A percentile compares a stretch with the other conserved stretches of the same genome.
Evolutionary conservation across 2,113 vertebrate species (phyloP).

Genomic region (Pelecanoides urinatrix): DNA sequence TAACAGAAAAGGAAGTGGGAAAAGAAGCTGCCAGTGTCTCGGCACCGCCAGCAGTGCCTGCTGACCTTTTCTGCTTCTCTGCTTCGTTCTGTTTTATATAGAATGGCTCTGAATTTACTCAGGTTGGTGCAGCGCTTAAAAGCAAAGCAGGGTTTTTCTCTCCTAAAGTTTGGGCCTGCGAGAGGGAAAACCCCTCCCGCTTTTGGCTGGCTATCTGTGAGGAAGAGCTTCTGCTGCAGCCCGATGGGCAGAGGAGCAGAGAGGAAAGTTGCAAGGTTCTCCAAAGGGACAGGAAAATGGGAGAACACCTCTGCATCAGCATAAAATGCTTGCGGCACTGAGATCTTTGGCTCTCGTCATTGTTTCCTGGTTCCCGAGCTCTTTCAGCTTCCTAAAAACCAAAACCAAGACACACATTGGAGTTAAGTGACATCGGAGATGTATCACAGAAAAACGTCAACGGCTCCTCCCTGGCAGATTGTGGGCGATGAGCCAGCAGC

Average conservation of each 20-base stretch:
- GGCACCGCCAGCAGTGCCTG: background rate
- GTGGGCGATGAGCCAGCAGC: accelerated
- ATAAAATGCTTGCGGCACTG: background rate
- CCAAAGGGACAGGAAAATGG: background rate
- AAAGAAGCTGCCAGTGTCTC: background rate
- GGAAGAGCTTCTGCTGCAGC: background rate
- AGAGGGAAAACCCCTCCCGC: background rate
- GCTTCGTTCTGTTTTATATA: background rate
- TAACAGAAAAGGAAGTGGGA: constrained; percentile 14
- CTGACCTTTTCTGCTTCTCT: background rate
- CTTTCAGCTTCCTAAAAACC: background rate
- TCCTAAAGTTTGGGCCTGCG: background rate
- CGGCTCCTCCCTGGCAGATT: accelerated
- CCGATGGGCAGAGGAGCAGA: background rate
- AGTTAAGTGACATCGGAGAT: background rate
- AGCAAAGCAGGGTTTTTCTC: background rate
- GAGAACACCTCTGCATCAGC: background rate
- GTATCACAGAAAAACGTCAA: background rate
- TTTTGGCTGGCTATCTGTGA: background rate
- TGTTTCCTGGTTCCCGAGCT: background rate
- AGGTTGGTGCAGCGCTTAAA: background rate
- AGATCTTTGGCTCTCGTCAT: background rate
- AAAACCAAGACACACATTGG: accelerated
- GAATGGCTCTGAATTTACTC: background rate
- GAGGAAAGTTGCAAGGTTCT: background rate